phyloP scores from a whole-genome alignment of 2,113 vertebrate genomes.

The Ondatra zibethicus region DNA sequence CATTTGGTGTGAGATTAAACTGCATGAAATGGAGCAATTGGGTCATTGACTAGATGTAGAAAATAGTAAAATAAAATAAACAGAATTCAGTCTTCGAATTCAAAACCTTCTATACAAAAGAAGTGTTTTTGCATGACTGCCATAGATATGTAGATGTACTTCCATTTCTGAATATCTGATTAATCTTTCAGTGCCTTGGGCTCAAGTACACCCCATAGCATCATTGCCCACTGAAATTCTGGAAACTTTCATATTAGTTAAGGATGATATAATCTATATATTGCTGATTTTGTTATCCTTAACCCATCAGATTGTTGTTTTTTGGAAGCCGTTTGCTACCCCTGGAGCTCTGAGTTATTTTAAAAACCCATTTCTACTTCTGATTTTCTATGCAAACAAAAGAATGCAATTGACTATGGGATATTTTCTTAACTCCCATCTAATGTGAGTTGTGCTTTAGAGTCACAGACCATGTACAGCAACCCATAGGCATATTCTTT shows the following conservation, averaged over 20 bases:
- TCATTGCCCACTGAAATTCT: conserved; percentile 64
- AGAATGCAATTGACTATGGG: neutral
- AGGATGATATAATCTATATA: conserved; percentile 11
- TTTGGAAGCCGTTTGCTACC: neutral
- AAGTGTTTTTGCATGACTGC: conserved; percentile 71
- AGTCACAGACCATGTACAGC: neutral
- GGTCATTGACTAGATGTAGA: conserved; percentile 79
- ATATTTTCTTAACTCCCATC: neutral
- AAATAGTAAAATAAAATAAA: conserved; percentile 82
- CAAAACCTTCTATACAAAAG: conserved; percentile 80
- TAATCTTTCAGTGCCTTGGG: conserved; percentile 53
- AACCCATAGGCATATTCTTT: neutral
- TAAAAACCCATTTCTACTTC: conserved; percentile 31
- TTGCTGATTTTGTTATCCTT: conserved; percentile 42
- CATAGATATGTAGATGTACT: neutral
- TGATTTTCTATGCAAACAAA: conserved; percentile 48
- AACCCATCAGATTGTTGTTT: conserved; percentile 42
- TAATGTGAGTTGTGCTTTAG: conserved; percentile 10
- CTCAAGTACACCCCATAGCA: conserved; percentile 8
- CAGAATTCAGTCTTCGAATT: conserved; percentile 69
- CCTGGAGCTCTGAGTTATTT: conserved; percentile 57
- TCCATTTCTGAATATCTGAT: conserved; percentile 68
- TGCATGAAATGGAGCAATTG: conserved; percentile 78
- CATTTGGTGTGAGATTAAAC: conserved; percentile 79
- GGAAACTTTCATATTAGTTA: conserved; percentile 59